phyloP scores from a whole-genome alignment of 2,113 vertebrate species.

The Mohoua ochrocephala region DNA sequence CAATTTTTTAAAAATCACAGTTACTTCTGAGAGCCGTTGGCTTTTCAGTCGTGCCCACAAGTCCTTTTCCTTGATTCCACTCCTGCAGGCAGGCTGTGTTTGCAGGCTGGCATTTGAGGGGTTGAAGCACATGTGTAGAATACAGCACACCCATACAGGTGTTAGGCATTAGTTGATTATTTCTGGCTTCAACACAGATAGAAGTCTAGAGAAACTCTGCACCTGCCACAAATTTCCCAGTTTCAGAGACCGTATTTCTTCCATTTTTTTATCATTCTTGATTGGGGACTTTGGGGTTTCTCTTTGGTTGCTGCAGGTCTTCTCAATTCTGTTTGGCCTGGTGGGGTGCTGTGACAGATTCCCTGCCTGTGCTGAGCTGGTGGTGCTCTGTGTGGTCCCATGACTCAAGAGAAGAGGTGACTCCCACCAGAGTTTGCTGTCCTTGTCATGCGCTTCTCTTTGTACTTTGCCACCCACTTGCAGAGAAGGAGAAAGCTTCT shows the following conservation, averaged over 20 bases:
- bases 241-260: neutral
- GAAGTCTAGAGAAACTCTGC: neutral
- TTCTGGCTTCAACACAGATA: neutral
- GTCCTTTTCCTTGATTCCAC: neutral
- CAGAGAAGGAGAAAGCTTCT: neutral
- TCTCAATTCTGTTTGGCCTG: neutral
- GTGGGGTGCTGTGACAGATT: neutral
- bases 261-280: neutral
- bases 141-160: neutral
- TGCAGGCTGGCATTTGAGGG: neutral
- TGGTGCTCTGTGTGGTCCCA: neutral
- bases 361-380: accelerated
- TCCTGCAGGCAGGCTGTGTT: neutral
- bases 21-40: neutral
- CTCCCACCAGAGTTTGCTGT: neutral
- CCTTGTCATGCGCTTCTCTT: neutral
- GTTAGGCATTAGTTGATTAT: accelerated
- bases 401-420: neutral
- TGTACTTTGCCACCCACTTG: neutral
- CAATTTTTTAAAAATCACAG: neutral
- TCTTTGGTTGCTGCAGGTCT: neutral
- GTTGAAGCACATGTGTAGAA: neutral
- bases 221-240: neutral
- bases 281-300: neutral
- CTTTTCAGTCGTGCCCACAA: neutral